A percentile compares a stretch with the other conserved stretches of the same genome.
These are phyloP conservation scores for Drosophila niveifrons DNA, from an alignment of 2,888 invertebrate species.

Conservation along the genomic window DNA sequence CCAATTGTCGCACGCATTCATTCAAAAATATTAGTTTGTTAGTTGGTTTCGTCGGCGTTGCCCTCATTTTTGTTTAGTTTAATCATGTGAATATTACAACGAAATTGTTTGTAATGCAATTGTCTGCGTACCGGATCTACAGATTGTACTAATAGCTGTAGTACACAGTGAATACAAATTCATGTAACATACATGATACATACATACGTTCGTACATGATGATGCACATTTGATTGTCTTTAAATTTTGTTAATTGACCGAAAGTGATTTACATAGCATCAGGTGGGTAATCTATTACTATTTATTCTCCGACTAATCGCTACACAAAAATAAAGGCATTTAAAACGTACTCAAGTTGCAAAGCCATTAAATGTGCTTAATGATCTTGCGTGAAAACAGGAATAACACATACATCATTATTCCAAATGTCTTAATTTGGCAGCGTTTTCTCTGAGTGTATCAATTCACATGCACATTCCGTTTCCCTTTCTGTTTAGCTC, in stretches of 20 bases:
- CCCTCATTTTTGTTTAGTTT: slow-evolving; percentile 45
- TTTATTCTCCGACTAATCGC: slow-evolving; percentile 11
- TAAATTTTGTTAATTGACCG: slow-evolving; percentile 8
- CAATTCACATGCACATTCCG: slow-evolving; percentile 20
- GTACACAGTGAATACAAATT: background rate
- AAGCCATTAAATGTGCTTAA: slow-evolving; percentile 3
- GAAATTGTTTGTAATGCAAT: slow-evolving; percentile 51
- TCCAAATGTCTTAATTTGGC: slow-evolving; percentile 15
- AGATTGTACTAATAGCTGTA: slow-evolving; percentile 1
- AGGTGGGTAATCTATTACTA: background rate
- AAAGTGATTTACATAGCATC: slow-evolving; percentile 1
- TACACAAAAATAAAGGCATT: background rate
- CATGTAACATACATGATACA: background rate
- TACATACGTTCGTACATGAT: background rate
- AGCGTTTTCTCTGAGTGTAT: slow-evolving; percentile 18
- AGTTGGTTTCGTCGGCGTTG: slow-evolving; percentile 25
- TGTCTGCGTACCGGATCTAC: slow-evolving; percentile 41
- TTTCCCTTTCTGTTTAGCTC: slow-evolving; percentile 18
- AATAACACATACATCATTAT: slow-evolving; percentile 6
- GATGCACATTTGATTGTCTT: slow-evolving; percentile 15
- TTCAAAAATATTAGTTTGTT: slow-evolving; percentile 20
- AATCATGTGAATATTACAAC: slow-evolving; percentile 58
- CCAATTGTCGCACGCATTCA: slow-evolving; percentile 50
- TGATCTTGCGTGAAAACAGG: slow-evolving; percentile 2
- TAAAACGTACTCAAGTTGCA: slow-evolving; percentile 14